Evolutionary conservation across 2,797 vertebrate genomes (phyloP).

Genomic region (Thalassophryne amazonica): DNA sequence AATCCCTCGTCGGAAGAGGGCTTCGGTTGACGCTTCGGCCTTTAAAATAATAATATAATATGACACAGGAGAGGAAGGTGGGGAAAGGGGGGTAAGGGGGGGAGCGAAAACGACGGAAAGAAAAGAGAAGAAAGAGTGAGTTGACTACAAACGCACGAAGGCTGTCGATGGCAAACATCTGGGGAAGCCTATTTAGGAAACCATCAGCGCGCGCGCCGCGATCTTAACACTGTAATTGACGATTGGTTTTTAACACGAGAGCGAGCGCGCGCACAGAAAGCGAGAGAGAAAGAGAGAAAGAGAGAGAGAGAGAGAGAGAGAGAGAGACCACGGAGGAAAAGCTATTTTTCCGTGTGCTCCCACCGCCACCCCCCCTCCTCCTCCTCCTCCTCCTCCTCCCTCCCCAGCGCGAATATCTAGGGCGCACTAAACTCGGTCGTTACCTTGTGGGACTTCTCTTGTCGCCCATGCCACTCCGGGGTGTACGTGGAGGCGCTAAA

Average conservation of each 20-base stretch:
- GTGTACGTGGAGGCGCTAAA: constrained; percentile 64
- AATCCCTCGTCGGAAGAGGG: constrained; percentile 95
- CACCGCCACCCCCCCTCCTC: constrained; percentile 54
- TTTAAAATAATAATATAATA: constrained; percentile 71
- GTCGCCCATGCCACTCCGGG: constrained; percentile 90
- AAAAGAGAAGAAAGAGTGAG: constrained; percentile 33
- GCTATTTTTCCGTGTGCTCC: constrained; percentile 48
- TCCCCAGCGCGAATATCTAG: constrained; percentile 26
- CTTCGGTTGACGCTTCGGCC: constrained; percentile 98
- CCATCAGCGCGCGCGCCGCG: constrained; percentile 62
- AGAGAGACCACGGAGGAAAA: constrained; percentile 56
- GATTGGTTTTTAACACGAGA: constrained; percentile 81
- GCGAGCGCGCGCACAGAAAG: constrained; percentile 22
- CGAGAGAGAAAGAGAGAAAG: background rate
- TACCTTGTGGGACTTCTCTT: constrained; percentile 99
- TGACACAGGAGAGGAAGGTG: background rate
- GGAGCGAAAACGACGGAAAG: background rate
- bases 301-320: constrained; percentile 5
- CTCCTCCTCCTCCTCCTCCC: constrained; percentile 24
- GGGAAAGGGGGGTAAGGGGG: background rate
- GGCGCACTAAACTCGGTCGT: constrained; percentile 41
- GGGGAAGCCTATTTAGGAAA: constrained; percentile 62
- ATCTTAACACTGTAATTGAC: constrained; percentile 77
- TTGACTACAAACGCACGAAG: constrained; percentile 45
- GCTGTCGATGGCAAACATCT: constrained; percentile 66